These are phyloP conservation scores for Pocillopora damicornis DNA, from an alignment of 64 coral and sea anemone species.

Conservation along the genomic window DNA sequence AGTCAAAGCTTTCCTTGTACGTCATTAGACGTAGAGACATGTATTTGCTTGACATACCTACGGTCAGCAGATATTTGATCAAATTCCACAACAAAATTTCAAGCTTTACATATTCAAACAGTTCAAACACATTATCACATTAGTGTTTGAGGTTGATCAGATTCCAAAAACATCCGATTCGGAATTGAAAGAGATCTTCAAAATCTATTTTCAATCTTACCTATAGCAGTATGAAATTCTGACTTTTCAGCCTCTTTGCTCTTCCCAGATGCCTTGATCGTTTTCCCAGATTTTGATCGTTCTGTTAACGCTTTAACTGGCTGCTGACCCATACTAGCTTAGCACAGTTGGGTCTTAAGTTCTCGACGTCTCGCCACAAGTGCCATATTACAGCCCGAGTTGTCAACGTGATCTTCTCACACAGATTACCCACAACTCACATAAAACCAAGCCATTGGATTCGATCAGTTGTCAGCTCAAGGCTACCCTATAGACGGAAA, in stretches of 20 bases:
- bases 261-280: neutral
- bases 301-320: slow-evolving; percentile 20
- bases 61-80: slow-evolving; percentile 18
- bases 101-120: neutral
- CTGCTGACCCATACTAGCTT: slow-evolving; percentile 43
- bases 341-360: neutral
- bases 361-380: neutral
- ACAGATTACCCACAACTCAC: slow-evolving; percentile 1
- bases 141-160: neutral
- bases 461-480: neutral
- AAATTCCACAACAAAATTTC: slow-evolving; percentile 11
- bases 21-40: neutral
- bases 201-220: neutral
- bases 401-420: neutral
- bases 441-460: neutral
- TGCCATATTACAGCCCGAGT: slow-evolving; percentile 5
- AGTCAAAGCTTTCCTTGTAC: neutral
- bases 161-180: neutral
- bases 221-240: slow-evolving; percentile 7
- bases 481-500: neutral
- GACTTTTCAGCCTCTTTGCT: slow-evolving; percentile 34
- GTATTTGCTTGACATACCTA: neutral
- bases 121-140: neutral
- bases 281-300: slow-evolving; percentile 19
- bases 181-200: neutral